Percentiles rank a stretch among this genome's conserved stretches.
Conservation (phyloP, 2,797 vertebrate species). For the Chromis chromis region DNA sequence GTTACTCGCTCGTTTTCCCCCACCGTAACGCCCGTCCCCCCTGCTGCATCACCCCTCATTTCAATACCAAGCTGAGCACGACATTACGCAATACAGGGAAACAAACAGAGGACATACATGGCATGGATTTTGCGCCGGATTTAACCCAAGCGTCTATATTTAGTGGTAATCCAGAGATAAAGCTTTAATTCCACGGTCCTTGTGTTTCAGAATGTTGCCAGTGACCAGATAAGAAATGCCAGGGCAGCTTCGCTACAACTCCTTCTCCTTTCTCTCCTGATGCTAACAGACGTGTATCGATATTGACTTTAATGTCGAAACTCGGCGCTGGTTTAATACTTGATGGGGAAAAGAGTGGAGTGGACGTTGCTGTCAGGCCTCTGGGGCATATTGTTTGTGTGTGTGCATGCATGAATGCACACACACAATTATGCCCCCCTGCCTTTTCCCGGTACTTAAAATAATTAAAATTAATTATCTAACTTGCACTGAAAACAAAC, state of each 20-base stretch:
- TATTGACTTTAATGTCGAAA: constrained; percentile 19
- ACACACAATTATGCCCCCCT: constrained; percentile 13
- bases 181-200: constrained; percentile 80
- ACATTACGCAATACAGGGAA: constrained; percentile 76
- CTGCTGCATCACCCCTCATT: constrained; percentile 50
- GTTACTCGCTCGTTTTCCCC: constrained; percentile 2
- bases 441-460: constrained; percentile 16
- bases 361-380: constrained; percentile 22
- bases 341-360: constrained; percentile 51
- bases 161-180: constrained; percentile 86
- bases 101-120: constrained; percentile 72
- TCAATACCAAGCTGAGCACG: constrained; percentile 58
- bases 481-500: constrained; percentile 22
- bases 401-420: constrained; percentile 48
- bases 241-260: constrained; percentile 39
- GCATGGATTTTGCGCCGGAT: constrained; percentile 81
- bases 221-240: constrained; percentile 58
- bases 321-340: constrained; percentile 4
- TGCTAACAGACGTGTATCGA: constrained; percentile 28
- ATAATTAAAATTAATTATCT: constrained; percentile 19
- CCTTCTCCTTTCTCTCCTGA: constrained; percentile 6
- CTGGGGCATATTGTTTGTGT: constrained; percentile 32
- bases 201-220: constrained; percentile 71
- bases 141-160: constrained; percentile 84
- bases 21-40: constrained; percentile 2